These are phyloP conservation scores for Crenuchus spilurus DNA, from an alignment of 2,797 vertebrate genomes.

Conservation along the genomic window DNA sequence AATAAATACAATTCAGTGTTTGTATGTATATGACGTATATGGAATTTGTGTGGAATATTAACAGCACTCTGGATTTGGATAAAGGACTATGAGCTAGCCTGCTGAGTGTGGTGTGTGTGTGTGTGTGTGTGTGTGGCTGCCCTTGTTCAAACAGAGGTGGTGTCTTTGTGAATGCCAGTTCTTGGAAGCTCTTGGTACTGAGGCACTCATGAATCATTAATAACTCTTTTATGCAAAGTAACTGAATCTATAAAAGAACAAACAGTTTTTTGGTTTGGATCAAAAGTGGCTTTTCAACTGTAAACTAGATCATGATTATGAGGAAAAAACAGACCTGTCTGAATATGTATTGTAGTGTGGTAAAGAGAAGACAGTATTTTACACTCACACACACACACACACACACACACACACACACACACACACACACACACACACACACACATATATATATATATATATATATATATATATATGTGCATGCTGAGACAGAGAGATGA, in stretches of 20 bases:
- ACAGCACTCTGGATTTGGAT: background rate
- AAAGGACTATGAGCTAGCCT: background rate
- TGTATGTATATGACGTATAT: too few species aligned
- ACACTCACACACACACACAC: too few species aligned
- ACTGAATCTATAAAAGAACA: conserved; percentile 39
- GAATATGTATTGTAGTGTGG: conserved; percentile 8
- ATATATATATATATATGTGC: background rate
- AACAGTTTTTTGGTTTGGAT: conserved; percentile 33
- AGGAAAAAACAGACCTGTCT: background rate
- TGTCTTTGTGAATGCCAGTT: conserved; percentile 33
- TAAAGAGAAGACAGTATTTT: background rate
- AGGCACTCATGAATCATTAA: conserved; percentile 45
- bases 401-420: too few species aligned
- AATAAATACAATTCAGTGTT: too few species aligned
- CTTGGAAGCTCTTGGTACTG: conserved; percentile 13
- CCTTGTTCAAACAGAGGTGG: conserved; percentile 18
- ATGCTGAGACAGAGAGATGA: background rate
- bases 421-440: too few species aligned
- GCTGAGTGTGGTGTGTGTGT: background rate
- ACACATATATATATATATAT: too few species aligned
- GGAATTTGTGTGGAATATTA: too few species aligned
- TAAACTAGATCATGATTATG: conserved; percentile 3
- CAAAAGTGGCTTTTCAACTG: conserved; percentile 23
- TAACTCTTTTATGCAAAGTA: conserved; percentile 41
- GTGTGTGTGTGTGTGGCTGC: background rate